phyloP scores from a whole-genome alignment of 2,797 vertebrate genomes.

The Eremophila alpestris region DNA sequence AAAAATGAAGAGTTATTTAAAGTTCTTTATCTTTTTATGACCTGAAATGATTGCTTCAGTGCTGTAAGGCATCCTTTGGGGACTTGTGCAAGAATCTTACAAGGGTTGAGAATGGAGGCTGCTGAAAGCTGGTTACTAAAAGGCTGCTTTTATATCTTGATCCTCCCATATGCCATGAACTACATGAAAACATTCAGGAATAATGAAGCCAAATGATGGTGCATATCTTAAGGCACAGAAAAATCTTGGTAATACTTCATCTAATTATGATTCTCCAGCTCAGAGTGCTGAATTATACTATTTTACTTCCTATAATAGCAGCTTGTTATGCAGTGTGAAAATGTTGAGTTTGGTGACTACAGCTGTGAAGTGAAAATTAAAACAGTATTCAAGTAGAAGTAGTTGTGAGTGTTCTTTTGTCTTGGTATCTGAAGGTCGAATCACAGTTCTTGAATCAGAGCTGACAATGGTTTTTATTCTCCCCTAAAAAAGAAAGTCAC shows the following conservation, averaged over 20 bases:
- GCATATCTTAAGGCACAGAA: neutral
- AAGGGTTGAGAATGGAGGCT: neutral
- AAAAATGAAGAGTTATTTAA: neutral
- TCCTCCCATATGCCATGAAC: neutral
- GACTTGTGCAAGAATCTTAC: neutral
- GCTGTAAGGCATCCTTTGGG: neutral
- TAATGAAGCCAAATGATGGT: slow-evolving; percentile 1
- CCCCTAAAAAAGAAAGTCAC: neutral
- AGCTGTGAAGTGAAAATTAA: slow-evolving; percentile 52
- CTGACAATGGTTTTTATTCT: neutral
- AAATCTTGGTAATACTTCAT: neutral
- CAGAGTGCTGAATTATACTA: neutral
- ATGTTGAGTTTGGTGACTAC: slow-evolving; percentile 14
- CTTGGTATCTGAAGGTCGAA: neutral
- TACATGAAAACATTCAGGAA: slow-evolving; percentile 19
- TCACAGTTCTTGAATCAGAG: neutral
- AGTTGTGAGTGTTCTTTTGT: slow-evolving; percentile 6
- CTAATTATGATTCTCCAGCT: slow-evolving; percentile 22
- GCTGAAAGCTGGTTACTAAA: neutral
- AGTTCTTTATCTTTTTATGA: slow-evolving; percentile 40
- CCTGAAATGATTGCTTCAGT: neutral
- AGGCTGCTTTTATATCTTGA: neutral
- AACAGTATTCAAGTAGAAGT: slow-evolving; percentile 4
- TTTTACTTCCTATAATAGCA: slow-evolving; percentile 55
- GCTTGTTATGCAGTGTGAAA: slow-evolving; percentile 36